phyloP scores from a whole-genome alignment of 2,113 vertebrate species.

The Tursiops truncatus region DNA sequence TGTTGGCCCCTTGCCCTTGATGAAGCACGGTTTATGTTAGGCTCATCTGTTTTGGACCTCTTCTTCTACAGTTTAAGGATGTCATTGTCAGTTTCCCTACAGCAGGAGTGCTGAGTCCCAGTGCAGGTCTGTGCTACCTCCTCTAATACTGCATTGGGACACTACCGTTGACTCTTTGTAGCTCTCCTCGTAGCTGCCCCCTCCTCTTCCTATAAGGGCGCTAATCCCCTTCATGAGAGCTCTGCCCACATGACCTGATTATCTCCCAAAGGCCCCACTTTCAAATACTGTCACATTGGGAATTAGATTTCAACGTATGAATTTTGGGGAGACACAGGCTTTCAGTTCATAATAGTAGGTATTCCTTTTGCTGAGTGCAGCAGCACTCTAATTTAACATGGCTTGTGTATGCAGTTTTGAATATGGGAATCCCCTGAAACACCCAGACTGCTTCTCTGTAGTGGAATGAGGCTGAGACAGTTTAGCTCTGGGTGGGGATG shows the following conservation, averaged over 20 bases:
- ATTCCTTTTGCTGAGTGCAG: neutral
- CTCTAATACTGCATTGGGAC: neutral
- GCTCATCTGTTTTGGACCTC: neutral
- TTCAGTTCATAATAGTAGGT: neutral
- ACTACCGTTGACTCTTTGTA: neutral
- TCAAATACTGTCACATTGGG: neutral
- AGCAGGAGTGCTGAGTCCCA: neutral
- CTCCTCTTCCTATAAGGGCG: neutral
- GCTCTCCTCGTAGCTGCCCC: neutral
- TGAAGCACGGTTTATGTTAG: neutral
- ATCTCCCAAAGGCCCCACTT: neutral
- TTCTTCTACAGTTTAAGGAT: neutral
- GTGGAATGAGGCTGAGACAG: neutral
- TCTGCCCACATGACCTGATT: neutral
- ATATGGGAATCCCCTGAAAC: neutral
- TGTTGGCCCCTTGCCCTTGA: neutral
- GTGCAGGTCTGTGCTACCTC: neutral
- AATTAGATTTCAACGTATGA: neutral
- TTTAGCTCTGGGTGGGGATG: neutral
- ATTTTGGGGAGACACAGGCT: neutral
- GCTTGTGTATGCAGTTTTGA: neutral
- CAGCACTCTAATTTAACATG: neutral
- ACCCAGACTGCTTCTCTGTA: neutral
- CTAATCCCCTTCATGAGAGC: neutral
- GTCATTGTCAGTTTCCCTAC: neutral